Base-by-base conservation (phyloP, 1,140 invertebrate species). In the Babylonia areolata region DNA sequence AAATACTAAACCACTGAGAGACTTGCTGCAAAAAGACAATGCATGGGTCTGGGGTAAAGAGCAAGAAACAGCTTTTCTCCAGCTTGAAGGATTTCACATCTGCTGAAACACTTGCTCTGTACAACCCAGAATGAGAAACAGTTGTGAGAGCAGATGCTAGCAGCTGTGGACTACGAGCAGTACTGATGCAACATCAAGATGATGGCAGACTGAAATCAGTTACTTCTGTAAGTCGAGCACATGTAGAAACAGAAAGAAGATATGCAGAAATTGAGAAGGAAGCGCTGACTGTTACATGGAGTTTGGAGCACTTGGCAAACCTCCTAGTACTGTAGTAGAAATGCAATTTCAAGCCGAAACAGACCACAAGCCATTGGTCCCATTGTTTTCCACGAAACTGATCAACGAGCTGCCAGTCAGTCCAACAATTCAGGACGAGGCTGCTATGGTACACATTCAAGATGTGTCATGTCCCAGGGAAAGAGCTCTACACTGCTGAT, bases 241-340 rank as follows among this genome's bases (percentile, higher is more conserved):
- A 90, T 15, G 88, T 73, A 17, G 81, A 82, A 37, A 51, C 94
- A 9, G 94, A 96, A 88, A 87, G 90, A 88, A 95, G 93, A 64
- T 95, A 96, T 81, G 90, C 93, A 20, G 94, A 95, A 86, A 94
- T 95, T 40, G 95, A 96, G 77, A 95, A 94, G 90, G 95, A 96
- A 92, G 95, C 93, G 11, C 89, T 95, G 31, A 94, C 94, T 12
- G 91, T 95, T n/a, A 87, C 95, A 9, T 96, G 93, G 91, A 94
- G 93, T 5, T 93, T 95, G 33, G 92, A 93, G 82, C 94, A 95
- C 89, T 96, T 95, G 90, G 90, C 94, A n/a, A 88, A 95, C 75
- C 96, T n/a, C n/a, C n/a, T 95, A 3, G n/a, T n/a, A n/a, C n/a
- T n/a, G n/a, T n/a, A n/a, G 93, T 90, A 87, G 81, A 95, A 93